Evolutionary conservation across 2,888 invertebrate species (phyloP).

Genomic region (Drosophila recens): DNA sequence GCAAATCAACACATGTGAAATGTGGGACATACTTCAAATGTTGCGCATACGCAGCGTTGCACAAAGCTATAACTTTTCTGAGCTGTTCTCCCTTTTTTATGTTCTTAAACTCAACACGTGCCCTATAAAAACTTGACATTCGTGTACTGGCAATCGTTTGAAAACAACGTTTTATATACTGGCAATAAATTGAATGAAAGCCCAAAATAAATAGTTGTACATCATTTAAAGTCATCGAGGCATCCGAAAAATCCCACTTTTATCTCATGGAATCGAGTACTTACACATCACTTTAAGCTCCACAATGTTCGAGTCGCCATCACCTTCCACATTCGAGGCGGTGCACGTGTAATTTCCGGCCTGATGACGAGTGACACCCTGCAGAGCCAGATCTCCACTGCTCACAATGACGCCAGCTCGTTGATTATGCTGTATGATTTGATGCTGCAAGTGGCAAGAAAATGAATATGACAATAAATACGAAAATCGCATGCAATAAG

Average conservation of each 20-base stretch:
- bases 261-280: slow-evolving; percentile 84
- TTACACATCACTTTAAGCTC: slow-evolving; percentile 96
- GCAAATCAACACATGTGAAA: slow-evolving; percentile 49
- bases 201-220: slow-evolving; percentile 31
- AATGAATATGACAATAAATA: slow-evolving; percentile 2
- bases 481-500: slow-evolving; percentile 24
- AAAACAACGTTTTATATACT: slow-evolving; percentile 38
- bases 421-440: slow-evolving; percentile 93
- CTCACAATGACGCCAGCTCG: slow-evolving; percentile 95
- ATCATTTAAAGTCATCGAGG: slow-evolving; percentile 28
- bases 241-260: slow-evolving; percentile 5
- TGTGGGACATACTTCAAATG: slow-evolving; percentile 47
- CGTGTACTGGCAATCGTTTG: slow-evolving; percentile 19
- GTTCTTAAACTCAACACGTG: slow-evolving; percentile 57
- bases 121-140: slow-evolving; percentile 48
- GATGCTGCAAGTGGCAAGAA: slow-evolving; percentile 88
- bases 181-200: slow-evolving; percentile 50
- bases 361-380: slow-evolving; percentile 91
- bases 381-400: slow-evolving; percentile 92
- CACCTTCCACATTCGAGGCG: slow-evolving; percentile 96
- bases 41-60: slow-evolving; percentile 47
- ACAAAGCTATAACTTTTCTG: slow-evolving; percentile 39
- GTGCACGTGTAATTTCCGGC: slow-evolving; percentile 95
- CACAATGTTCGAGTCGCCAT: slow-evolving; percentile 93
- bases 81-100: neutral